Evolutionary conservation across 1,140 invertebrate species (phyloP).

Genomic region (Megalopta genalis): DNA sequence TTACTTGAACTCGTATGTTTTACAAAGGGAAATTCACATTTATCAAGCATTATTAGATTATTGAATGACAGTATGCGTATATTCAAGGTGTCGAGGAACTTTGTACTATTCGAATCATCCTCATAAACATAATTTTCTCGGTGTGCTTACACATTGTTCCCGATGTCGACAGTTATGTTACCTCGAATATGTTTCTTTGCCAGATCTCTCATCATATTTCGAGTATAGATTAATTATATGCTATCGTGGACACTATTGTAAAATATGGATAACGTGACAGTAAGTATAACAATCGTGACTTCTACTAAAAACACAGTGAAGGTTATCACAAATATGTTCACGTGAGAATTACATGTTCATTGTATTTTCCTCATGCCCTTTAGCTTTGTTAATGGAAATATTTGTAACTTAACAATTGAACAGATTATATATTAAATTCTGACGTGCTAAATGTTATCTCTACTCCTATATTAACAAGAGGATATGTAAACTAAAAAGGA

Average conservation of each 20-base stretch:
- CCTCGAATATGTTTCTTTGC: slow-evolving; percentile 37
- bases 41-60: slow-evolving; percentile 5
- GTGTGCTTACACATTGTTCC: neutral
- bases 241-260: neutral
- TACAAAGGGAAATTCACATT: neutral
- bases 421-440: neutral
- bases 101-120: neutral
- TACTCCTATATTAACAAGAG: neutral
- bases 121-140: slow-evolving; percentile 5
- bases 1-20: neutral
- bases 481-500: neutral
- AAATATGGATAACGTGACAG: slow-evolving; percentile 70
- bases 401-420: neutral
- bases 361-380: neutral
- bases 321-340: no score
- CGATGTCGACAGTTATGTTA: slow-evolving; percentile 30
- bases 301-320: neutral
- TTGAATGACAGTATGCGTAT: slow-evolving; percentile 4
- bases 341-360: no score
- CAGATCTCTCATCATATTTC: slow-evolving; percentile 11
- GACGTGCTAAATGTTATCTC: neutral
- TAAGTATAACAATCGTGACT: slow-evolving; percentile 52
- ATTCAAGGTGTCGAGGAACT: neutral
- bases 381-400: neutral
- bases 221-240: slow-evolving; percentile 42